Base-by-base conservation (phyloP, 2,113 vertebrate genomes). In the Puffinus mauretanicus region DNA sequence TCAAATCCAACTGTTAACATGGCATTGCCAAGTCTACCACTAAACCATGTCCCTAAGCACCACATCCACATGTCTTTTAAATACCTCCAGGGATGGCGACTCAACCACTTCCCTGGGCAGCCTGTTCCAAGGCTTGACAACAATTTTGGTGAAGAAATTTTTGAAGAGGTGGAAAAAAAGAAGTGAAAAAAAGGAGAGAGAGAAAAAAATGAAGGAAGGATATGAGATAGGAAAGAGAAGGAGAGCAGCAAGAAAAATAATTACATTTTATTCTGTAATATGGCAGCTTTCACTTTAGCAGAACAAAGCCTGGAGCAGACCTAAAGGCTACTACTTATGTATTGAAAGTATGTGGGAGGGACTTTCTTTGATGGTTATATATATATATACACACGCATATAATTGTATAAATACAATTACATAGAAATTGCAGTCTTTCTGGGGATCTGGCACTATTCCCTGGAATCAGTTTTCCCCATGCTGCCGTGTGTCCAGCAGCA, bases 331-430 rank as follows among this genome's bases (percentile, higher is more conserved):
- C 69, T 78, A 15, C 20, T 84, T 55, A 30, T 0, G 0, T 60
- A 36, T 5, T 42, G 36, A 55, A 86, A 84, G 36, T 49, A 21
- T 30, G 36, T 90, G 80, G 30, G 55, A 92, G 9, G 22, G 20
- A 21, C 2, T 21, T 34, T 79, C 51, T 83, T 88, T 70, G 67
- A 11, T 58, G 26, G 5, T 54, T 36, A 26, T 55, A 13, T 7
- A n/a, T 5, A 27, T 9, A 38, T 4, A 3, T 2, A 34, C 6
- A 26, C 3, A 26, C 3, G 3, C 54, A 34, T 19, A 16, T 46
- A 58, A 40, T 38, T 75, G 24, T 11, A 27, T 11, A 25, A 19
- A 40, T 18, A 36, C 34, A 82, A 62, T 32, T 40, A 34, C 40
- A 17, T 6, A 72, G 60, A 42, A 42, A 73, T 54, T 49, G 25